Conservation (phyloP, 2,113 vertebrate genomes). For the Mionectes macconnelli region DNA sequence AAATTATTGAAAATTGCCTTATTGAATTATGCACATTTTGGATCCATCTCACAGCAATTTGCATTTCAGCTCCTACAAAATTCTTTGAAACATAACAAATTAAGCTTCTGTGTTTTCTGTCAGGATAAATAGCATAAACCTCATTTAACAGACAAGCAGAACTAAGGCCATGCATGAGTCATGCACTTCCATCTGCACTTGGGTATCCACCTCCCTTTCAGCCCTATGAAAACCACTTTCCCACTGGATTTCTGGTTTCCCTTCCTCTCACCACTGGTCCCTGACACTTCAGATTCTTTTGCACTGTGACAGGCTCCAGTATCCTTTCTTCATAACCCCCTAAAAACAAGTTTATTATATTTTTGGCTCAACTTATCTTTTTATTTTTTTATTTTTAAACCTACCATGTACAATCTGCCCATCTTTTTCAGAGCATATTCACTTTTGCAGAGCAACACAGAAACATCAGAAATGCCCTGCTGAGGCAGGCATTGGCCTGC, state of each 20-base stretch:
- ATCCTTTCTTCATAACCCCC: not conserved
- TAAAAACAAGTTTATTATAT: not conserved
- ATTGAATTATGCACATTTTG: constrained; percentile 45
- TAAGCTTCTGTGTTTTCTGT: constrained; percentile 57
- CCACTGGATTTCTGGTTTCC: not conserved
- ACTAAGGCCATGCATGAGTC: constrained; percentile 33
- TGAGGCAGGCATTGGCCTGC: not conserved
- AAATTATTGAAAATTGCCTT: constrained; percentile 37
- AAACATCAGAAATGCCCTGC: not conserved
- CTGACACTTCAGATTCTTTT: not conserved
- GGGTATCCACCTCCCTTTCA: not conserved
- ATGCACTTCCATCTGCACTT: not conserved
- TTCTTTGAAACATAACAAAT: constrained; percentile 59
- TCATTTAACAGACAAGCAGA: constrained; percentile 45
- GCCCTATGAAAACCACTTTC: not conserved
- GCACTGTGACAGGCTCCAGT: not conserved
- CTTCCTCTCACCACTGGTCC: not conserved
- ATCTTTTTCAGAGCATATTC: not conserved
- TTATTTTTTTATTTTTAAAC: not conserved
- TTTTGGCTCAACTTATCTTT: not conserved
- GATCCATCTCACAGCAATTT: constrained; percentile 41
- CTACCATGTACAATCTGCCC: not conserved
- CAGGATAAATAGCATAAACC: constrained; percentile 40
- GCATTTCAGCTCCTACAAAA: constrained; percentile 43
- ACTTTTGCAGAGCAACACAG: not conserved